Conservation (phyloP, 2,113 vertebrate species). For the Gavia stellata region DNA sequence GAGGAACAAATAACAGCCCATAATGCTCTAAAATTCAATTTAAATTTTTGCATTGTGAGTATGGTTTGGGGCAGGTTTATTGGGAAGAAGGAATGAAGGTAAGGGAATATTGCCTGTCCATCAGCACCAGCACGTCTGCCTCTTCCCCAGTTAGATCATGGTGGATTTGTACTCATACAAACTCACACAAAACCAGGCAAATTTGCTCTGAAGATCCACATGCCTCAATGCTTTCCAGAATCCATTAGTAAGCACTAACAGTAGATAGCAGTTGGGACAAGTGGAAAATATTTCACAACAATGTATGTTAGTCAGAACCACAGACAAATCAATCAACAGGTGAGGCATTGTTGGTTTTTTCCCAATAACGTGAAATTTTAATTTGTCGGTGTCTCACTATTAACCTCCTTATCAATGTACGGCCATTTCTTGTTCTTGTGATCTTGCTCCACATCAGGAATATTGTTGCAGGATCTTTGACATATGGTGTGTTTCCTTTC, state of each 20-base stretch:
- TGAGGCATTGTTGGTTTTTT: background rate
- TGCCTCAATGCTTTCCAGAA: background rate
- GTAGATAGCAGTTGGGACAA: background rate
- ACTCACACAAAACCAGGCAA: background rate
- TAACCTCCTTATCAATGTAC: background rate
- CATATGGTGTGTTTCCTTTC: background rate
- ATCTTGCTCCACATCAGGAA: background rate
- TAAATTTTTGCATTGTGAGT: background rate
- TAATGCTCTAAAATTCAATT: background rate
- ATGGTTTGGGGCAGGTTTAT: background rate
- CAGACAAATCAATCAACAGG: background rate
- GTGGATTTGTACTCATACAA: background rate
- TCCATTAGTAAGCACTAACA: background rate
- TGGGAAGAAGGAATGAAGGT: background rate
- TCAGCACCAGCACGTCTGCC: background rate
- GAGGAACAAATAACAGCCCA: background rate
- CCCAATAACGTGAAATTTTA: background rate
- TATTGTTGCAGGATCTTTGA: background rate
- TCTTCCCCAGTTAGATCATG: rapidly evolving
- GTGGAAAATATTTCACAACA: background rate
- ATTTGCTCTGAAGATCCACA: background rate
- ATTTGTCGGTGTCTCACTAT: background rate
- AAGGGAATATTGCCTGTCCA: background rate
- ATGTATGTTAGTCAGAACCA: background rate
- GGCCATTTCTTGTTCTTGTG: background rate